Evolutionary conservation across 2,797 vertebrate genomes (phyloP).

Genomic region (Melopsittacus undulatus): DNA sequence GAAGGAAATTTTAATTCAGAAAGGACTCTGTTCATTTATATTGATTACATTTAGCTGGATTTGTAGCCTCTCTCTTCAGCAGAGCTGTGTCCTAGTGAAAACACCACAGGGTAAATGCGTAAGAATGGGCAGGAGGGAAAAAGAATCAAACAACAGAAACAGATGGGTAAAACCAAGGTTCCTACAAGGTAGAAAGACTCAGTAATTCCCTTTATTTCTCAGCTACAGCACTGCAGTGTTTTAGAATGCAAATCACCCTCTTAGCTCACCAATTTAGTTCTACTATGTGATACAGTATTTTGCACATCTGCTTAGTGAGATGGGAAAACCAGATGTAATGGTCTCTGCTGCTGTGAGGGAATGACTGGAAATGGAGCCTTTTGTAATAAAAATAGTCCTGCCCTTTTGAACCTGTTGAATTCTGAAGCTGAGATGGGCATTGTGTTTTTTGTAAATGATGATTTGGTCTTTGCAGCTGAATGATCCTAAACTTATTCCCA

Average conservation of each 20-base stretch:
- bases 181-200: background rate
- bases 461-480: background rate
- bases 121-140: background rate
- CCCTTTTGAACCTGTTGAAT: constrained; percentile 38
- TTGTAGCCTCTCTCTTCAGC: background rate
- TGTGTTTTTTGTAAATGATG: background rate
- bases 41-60: background rate
- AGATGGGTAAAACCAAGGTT: background rate
- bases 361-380: background rate
- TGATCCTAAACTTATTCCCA: background rate
- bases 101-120: background rate
- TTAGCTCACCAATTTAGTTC: background rate
- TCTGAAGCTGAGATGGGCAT: background rate
- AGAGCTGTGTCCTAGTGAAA: background rate
- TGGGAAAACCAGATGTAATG: background rate
- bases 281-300: background rate
- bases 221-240: background rate
- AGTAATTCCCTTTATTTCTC: background rate
- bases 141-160: background rate
- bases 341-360: background rate
- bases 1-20: background rate
- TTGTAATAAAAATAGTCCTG: background rate
- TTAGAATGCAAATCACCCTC: background rate
- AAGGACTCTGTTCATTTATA: background rate
- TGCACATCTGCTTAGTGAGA: constrained; percentile 31